Evolutionary conservation across 2,888 invertebrate species (phyloP).

Genomic region (Calliopum simillimum): DNA sequence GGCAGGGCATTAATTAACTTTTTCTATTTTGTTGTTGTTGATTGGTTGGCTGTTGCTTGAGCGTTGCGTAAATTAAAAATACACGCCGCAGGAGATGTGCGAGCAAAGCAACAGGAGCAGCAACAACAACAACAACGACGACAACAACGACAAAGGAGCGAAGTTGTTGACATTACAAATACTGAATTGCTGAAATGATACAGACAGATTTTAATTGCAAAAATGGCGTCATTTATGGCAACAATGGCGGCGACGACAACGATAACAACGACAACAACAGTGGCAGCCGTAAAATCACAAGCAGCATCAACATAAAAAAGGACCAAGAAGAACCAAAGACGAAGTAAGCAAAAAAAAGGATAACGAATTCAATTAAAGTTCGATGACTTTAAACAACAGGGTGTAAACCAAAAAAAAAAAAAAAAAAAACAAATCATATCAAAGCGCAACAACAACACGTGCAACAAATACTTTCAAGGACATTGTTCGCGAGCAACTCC

Average conservation of each 20-base stretch:
- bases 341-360: constrained; percentile 1
- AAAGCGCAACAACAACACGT: not conserved
- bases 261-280: constrained; percentile 26
- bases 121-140: not conserved
- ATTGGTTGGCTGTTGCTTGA: not conserved
- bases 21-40: too few species aligned
- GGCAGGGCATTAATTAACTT: too few species aligned
- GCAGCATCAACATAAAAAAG: not conserved
- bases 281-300: not conserved
- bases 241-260: constrained; percentile 20
- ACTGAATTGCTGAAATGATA: constrained; percentile 49
- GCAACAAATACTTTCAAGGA: not conserved
- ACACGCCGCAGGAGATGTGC: not conserved
- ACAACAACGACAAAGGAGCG: constrained; percentile 26
- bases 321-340: not conserved
- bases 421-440: not conserved
- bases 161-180: constrained; percentile 12
- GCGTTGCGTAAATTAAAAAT: not conserved
- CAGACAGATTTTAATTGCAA: not conserved
- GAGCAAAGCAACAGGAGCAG: constrained; percentile 6
- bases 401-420: constrained; percentile 3
- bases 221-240: not conserved
- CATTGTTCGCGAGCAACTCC: too few species aligned
- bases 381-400: not conserved
- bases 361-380: constrained; percentile 5